Percentiles rank a stretch among this genome's conserved stretches.
phyloP scores from a whole-genome alignment of 2,888 invertebrate genomes.

The Seladonia tumulorum region DNA sequence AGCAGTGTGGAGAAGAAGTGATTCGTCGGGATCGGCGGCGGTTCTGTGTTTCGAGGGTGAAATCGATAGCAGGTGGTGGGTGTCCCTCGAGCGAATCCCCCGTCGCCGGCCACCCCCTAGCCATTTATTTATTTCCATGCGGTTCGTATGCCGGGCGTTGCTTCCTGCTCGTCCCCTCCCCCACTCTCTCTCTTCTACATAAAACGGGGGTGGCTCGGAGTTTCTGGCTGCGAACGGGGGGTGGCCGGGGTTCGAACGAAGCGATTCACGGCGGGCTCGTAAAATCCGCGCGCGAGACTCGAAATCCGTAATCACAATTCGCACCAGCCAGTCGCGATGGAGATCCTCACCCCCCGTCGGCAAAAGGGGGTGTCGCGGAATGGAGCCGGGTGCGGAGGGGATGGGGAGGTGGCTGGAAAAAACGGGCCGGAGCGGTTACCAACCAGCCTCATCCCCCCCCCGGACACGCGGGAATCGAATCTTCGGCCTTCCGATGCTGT shows the following conservation, averaged over 20 bases:
- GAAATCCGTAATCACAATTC: constrained; percentile 74
- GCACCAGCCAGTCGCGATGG: constrained; percentile 61
- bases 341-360: constrained; percentile 48
- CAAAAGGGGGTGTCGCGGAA: constrained; percentile 22
- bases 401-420: background rate
- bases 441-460: background rate
- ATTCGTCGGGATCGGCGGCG: constrained; percentile 31
- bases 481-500: constrained; percentile 23
- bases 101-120: constrained; percentile 54
- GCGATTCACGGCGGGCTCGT: constrained; percentile 66
- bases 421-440: background rate
- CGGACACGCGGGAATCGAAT: constrained; percentile 43
- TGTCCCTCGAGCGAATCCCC: constrained; percentile 38
- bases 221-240: background rate
- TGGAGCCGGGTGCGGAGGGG: background rate
- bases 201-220: background rate
- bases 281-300: constrained; percentile 69
- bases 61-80: constrained; percentile 54
- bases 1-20: constrained; percentile 1
- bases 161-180: background rate
- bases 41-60: constrained; percentile 45
- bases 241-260: constrained; percentile 39
- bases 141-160: constrained; percentile 68
- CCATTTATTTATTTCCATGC: constrained; percentile 79
- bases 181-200: background rate